Evolutionary conservation across 2,888 invertebrate genomes (phyloP).

Genomic region (Timema cristinae): DNA sequence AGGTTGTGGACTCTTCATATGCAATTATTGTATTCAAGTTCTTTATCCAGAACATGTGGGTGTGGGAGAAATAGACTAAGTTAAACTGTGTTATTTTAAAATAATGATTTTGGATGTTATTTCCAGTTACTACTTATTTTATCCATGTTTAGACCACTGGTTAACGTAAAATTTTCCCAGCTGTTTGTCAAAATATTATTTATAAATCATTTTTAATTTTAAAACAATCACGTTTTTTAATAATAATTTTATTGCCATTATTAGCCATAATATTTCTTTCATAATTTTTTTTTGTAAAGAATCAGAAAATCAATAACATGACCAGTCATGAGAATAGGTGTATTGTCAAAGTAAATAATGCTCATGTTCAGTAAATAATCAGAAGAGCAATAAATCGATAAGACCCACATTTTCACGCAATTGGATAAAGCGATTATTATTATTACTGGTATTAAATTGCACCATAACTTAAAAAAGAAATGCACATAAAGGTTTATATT

Average conservation of each 20-base stretch:
- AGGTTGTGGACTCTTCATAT: too few relatives aligned
- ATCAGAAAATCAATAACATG: neutral
- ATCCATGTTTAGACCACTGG: neutral
- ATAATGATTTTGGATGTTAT: neutral
- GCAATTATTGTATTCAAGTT: neutral
- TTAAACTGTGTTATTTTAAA: neutral
- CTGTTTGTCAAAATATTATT: too few relatives aligned
- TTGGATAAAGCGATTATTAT: too few relatives aligned
- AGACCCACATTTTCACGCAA: too few relatives aligned
- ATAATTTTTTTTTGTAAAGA: neutral
- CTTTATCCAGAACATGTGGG: neutral
- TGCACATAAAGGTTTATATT: too few relatives aligned
- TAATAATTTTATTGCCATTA: neutral
- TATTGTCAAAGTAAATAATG: neutral
- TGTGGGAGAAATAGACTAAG: neutral
- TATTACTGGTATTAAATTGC: too few relatives aligned
- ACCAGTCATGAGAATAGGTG: neutral
- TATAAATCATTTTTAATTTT: too few relatives aligned
- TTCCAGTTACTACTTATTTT: neutral
- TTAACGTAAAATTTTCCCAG: too few relatives aligned
- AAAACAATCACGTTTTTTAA: too few relatives aligned
- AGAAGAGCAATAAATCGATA: too few relatives aligned
- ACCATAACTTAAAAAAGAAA: too few relatives aligned
- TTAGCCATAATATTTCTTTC: neutral
- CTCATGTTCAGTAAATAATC: too few relatives aligned